A percentile compares a stretch with the other conserved stretches of the same genome.
Conservation (phyloP, 2,113 vertebrate genomes). For the Galbula dea region DNA sequence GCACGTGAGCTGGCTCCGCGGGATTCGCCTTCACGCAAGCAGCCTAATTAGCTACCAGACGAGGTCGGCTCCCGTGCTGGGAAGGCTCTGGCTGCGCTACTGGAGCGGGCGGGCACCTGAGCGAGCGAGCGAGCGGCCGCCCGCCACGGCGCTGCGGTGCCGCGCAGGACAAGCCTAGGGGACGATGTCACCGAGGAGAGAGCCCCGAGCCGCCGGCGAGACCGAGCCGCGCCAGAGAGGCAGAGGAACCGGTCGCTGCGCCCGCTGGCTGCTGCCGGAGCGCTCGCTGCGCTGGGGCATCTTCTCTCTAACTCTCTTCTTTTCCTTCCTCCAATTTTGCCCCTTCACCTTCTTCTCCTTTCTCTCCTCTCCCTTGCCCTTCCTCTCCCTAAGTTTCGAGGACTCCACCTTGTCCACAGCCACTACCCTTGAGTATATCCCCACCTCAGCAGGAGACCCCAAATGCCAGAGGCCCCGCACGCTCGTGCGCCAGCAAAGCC, state of each 20-base stretch:
- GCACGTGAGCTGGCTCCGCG: background rate
- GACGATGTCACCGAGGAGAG: background rate
- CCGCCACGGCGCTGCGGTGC: background rate
- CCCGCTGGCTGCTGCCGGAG: slow-evolving; percentile 39
- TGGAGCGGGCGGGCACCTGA: slow-evolving; percentile 7
- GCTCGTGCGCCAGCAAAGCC: slow-evolving; percentile 92
- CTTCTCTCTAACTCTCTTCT: slow-evolving; percentile 84
- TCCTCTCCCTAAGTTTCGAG: slow-evolving; percentile 85
- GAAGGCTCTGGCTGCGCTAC: background rate
- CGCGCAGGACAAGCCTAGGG: background rate
- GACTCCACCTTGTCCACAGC: slow-evolving; percentile 89
- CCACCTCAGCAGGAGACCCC: slow-evolving; percentile 83
- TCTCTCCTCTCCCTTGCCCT: slow-evolving; percentile 74
- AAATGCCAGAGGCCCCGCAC: slow-evolving; percentile 89
- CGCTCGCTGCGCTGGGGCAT: slow-evolving; percentile 76
- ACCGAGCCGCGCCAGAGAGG: background rate
- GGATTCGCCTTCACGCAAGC: slow-evolving; percentile 56
- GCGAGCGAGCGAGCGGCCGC: too few relatives aligned
- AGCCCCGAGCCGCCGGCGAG: background rate
- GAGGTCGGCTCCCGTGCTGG: background rate
- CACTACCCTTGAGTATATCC: slow-evolving; percentile 93
- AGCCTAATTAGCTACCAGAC: slow-evolving; percentile 50
- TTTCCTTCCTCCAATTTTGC: slow-evolving; percentile 78
- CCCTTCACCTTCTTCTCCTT: slow-evolving; percentile 79
- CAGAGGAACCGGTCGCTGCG: background rate